Evolutionary conservation across 2,113 vertebrate genomes (phyloP).

Genomic region (Ifrita kowaldi): DNA sequence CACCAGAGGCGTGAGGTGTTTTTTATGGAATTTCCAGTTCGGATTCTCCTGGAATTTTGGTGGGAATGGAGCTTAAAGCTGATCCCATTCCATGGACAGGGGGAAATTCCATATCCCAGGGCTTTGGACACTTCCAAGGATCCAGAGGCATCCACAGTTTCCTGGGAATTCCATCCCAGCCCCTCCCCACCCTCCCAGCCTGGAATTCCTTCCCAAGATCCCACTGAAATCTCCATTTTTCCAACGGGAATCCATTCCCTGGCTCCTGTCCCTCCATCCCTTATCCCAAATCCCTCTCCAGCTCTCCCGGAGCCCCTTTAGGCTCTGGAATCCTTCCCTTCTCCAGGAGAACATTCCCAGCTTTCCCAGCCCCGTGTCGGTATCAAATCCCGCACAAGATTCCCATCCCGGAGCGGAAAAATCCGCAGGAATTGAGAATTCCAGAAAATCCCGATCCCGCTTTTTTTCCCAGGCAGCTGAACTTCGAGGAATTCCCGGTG

Average conservation of each 20-base stretch:
- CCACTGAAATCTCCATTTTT: not conserved
- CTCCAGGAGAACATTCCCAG: not conserved
- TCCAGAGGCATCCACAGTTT: not conserved
- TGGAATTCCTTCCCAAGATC: not conserved
- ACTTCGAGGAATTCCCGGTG: constrained; percentile 56
- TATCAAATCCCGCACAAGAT: not conserved
- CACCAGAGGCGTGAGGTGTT: not conserved
- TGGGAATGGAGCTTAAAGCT: not conserved
- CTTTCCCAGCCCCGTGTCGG: not conserved
- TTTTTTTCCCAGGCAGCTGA: constrained; percentile 69
- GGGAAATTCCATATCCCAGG: not conserved
- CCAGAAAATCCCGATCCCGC: not conserved
- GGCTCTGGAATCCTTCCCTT: not conserved
- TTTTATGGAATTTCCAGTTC: not conserved
- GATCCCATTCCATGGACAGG: not conserved
- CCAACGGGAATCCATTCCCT: not conserved
- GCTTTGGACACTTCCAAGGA: not conserved
- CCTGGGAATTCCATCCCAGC: not conserved
- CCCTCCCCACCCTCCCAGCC: not conserved
- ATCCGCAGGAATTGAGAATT: not conserved
- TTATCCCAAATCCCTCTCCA: not conserved
- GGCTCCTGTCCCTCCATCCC: not conserved
- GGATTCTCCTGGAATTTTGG: not conserved
- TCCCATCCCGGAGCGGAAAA: not conserved
- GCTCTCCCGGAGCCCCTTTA: not conserved